Conservation (phyloP, 2,888 invertebrate species). For the Drosophila niveifrons region DNA sequence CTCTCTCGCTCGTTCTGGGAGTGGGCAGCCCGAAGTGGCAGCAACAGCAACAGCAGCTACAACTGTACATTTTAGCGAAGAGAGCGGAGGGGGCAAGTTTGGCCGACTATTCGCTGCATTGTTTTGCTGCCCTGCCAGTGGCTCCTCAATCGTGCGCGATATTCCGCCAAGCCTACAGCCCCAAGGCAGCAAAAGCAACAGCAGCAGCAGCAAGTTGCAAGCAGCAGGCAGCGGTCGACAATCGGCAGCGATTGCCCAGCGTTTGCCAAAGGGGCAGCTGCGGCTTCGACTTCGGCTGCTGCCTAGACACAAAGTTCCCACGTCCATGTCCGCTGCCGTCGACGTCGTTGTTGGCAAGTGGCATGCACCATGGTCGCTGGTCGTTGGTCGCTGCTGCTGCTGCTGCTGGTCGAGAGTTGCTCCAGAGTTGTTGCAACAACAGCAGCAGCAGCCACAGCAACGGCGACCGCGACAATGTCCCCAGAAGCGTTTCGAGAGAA, state of each 20-base stretch:
- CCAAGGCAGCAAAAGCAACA: slow-evolving; percentile 41
- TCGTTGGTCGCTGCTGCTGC: slow-evolving; percentile 32
- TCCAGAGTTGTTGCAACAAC: slow-evolving; percentile 46
- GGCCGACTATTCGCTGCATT: slow-evolving; percentile 52
- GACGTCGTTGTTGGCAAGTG: slow-evolving; percentile 51
- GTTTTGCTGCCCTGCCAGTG: slow-evolving; percentile 66
- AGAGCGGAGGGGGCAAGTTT: slow-evolving; percentile 13
- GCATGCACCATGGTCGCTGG: slow-evolving; percentile 21
- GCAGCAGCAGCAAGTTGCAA: slow-evolving; percentile 25
- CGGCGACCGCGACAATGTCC: slow-evolving; percentile 69
- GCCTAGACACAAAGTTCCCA: slow-evolving; percentile 75
- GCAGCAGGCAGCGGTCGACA: slow-evolving; percentile 59
- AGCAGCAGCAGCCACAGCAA: slow-evolving; percentile 33
- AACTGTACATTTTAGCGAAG: slow-evolving; percentile 59
- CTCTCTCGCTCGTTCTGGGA: slow-evolving; percentile 54
- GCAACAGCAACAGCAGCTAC: slow-evolving; percentile 52
- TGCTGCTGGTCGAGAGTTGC: slow-evolving; percentile 46
- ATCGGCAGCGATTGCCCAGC: slow-evolving; percentile 69
- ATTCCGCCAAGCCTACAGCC: slow-evolving; percentile 79
- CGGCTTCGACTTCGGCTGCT: neutral
- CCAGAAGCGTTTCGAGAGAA: slow-evolving; percentile 82
- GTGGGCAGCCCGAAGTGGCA: slow-evolving; percentile 53
- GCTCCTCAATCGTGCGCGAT: slow-evolving; percentile 77
- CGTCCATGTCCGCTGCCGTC: slow-evolving; percentile 61
- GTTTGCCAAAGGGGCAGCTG: slow-evolving; percentile 53